phyloP scores from a whole-genome alignment of 2,113 vertebrate genomes.

The Thalassoma bifasciatum region DNA sequence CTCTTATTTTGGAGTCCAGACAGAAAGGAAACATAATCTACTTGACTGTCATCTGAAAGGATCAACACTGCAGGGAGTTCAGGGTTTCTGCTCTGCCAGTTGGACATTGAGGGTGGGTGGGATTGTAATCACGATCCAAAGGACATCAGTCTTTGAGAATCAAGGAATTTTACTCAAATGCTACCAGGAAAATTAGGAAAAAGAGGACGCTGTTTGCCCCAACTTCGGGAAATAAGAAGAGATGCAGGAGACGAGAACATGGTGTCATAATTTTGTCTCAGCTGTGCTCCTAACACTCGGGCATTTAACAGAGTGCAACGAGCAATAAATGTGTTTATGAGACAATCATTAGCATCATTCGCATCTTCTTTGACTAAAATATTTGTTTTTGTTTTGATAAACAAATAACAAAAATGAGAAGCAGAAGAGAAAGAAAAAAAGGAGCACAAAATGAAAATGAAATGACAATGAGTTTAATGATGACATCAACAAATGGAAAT shows the following conservation, averaged over 20 bases:
- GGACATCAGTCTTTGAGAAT: slow-evolving; percentile 32
- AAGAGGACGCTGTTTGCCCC: slow-evolving; percentile 23
- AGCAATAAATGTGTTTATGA: background rate
- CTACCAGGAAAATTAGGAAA: slow-evolving; percentile 32
- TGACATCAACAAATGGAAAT: slow-evolving; percentile 67
- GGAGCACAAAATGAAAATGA: slow-evolving; percentile 65
- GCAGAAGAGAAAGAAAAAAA: slow-evolving; percentile 11
- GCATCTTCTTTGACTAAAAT: background rate
- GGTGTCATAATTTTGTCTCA: slow-evolving; percentile 28
- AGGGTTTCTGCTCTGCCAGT: slow-evolving; percentile 33
- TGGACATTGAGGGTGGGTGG: slow-evolving; percentile 22
- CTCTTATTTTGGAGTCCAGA: slow-evolving; percentile 58
- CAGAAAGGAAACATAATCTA: slow-evolving; percentile 42
- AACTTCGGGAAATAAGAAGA: background rate
- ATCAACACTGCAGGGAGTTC: slow-evolving; percentile 40
- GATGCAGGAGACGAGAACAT: slow-evolving; percentile 3
- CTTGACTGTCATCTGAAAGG: slow-evolving; percentile 39
- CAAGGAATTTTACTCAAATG: slow-evolving; percentile 37
- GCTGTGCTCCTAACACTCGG: slow-evolving; percentile 21
- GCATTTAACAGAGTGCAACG: slow-evolving; percentile 23
- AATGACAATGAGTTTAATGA: slow-evolving; percentile 76
- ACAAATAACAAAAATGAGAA: slow-evolving; percentile 15
- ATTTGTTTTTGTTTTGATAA: slow-evolving; percentile 5
- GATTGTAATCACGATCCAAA: slow-evolving; percentile 46
- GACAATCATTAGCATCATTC: slow-evolving; percentile 9